A percentile compares a stretch with the other conserved stretches of the same genome.
Evolutionary conservation across 2,888 invertebrate species (phyloP).

Genomic region (Atethmia centrago): DNA sequence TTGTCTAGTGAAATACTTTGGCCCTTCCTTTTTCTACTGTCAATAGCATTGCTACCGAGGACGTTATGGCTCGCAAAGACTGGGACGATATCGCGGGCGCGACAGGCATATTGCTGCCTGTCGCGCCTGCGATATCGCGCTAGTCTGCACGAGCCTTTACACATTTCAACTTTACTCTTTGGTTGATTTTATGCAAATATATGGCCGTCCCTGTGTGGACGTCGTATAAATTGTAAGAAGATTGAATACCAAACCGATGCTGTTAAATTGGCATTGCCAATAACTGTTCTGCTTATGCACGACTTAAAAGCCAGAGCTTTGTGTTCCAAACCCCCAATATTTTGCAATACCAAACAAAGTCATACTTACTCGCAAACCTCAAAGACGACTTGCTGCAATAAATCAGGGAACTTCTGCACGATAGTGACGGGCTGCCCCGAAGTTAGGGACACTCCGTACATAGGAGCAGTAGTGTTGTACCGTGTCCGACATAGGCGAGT

Average conservation of each 20-base stretch:
- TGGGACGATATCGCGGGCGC: no score
- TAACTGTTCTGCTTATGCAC: background rate
- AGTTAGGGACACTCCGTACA: conserved; percentile 98
- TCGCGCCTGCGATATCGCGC: no score
- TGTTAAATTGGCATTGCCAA: background rate
- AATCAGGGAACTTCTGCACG: conserved; percentile 98
- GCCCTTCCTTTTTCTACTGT: background rate
- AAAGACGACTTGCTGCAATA: conserved; percentile 97
- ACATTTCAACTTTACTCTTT: no score
- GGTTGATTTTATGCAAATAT: no score
- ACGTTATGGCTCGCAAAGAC: no score
- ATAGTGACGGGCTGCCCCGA: conserved; percentile 98
- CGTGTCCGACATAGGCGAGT: conserved; percentile 96
- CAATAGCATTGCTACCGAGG: no score
- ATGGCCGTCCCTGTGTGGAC: background rate
- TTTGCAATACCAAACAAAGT: background rate
- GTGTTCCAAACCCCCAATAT: background rate
- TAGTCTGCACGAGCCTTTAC: no score
- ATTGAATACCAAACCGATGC: background rate
- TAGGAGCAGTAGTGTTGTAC: conserved; percentile 98
- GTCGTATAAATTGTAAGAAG: background rate
- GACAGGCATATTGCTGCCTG: no score
- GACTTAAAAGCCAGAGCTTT: background rate
- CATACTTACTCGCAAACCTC: conserved; percentile 97
- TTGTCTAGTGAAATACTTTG: background rate